These are phyloP conservation scores for Leptinotarsa peninsularis DNA, from an alignment of 2,888 invertebrate species.

Conservation along the genomic window DNA sequence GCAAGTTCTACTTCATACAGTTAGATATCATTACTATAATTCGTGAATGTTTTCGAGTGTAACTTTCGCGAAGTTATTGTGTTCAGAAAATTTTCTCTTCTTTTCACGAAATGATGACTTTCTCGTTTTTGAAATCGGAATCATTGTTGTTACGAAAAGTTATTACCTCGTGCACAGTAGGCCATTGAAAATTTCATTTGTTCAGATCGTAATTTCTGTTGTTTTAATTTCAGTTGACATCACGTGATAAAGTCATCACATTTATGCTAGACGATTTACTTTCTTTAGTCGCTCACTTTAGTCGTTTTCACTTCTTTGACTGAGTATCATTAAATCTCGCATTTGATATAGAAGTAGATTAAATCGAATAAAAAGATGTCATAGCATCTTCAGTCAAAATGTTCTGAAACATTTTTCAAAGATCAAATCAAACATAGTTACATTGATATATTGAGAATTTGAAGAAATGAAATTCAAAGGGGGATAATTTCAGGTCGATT, in stretches of 20 bases:
- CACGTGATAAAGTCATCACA: neutral
- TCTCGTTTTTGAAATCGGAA: conserved; percentile 18
- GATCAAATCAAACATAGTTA: too few relatives aligned
- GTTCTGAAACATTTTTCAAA: too few relatives aligned
- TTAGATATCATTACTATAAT: conserved; percentile 39
- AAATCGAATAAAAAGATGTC: too few relatives aligned
- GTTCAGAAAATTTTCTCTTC: conserved; percentile 19
- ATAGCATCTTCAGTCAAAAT: too few relatives aligned
- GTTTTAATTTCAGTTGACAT: neutral
- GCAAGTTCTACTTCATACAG: conserved; percentile 38
- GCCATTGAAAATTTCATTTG: neutral
- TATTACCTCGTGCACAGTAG: neutral
- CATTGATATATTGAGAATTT: too few relatives aligned
- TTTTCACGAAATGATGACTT: conserved; percentile 15
- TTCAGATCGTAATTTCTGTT: neutral
- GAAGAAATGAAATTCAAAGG: too few relatives aligned
- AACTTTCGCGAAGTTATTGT: conserved; percentile 27
- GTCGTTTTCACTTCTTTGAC: neutral
- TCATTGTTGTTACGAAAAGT: conserved; percentile 15
- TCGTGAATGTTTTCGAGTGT: conserved; percentile 30
- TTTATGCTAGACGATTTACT: neutral
- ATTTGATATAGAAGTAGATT: too few relatives aligned
- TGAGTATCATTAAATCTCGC: too few relatives aligned
- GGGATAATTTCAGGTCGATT: too few relatives aligned
- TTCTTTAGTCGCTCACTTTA: neutral